Percentiles rank a stretch among this genome's conserved stretches.
Evolutionary conservation across 2,113 vertebrate species (phyloP).

Genomic region (Albula goreensis): DNA sequence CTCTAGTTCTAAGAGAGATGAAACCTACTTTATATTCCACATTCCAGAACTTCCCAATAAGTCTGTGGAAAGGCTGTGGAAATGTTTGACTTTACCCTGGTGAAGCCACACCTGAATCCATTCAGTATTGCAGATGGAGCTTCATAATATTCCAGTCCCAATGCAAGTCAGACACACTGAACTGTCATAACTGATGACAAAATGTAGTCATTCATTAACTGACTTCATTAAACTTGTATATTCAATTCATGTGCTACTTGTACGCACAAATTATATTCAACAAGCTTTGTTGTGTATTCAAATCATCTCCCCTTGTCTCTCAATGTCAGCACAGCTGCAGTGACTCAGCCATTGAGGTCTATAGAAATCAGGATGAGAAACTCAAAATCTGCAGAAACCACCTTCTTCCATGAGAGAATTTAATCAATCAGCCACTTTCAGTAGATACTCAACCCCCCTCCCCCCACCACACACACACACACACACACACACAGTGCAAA

Average conservation of each 20-base stretch:
- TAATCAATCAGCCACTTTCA: not conserved
- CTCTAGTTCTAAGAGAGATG: too few relatives aligned
- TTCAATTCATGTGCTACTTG: not conserved
- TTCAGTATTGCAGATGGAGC: too few relatives aligned
- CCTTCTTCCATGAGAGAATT: not conserved
- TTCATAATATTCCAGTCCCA: too few relatives aligned
- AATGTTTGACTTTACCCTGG: too few relatives aligned
- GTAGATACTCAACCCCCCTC: not conserved
- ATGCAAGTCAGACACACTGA: too few relatives aligned
- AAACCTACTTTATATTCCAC: too few relatives aligned
- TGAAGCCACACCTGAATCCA: too few relatives aligned
- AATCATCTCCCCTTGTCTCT: not conserved
- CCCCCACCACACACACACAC: not conserved
- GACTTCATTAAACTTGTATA: not conserved
- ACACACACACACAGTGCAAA: not conserved
- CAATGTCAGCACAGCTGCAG: not conserved
- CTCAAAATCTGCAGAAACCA: not conserved
- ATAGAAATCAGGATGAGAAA: not conserved
- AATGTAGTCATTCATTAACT: too few relatives aligned
- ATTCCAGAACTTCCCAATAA: too few relatives aligned
- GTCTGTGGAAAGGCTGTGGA: too few relatives aligned
- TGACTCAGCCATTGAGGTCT: not conserved
- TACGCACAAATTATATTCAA: not conserved
- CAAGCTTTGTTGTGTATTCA: not conserved
- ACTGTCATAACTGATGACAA: too few relatives aligned